phyloP scores from a whole-genome alignment of 1,140 invertebrate species.

The Planococcus citri region DNA sequence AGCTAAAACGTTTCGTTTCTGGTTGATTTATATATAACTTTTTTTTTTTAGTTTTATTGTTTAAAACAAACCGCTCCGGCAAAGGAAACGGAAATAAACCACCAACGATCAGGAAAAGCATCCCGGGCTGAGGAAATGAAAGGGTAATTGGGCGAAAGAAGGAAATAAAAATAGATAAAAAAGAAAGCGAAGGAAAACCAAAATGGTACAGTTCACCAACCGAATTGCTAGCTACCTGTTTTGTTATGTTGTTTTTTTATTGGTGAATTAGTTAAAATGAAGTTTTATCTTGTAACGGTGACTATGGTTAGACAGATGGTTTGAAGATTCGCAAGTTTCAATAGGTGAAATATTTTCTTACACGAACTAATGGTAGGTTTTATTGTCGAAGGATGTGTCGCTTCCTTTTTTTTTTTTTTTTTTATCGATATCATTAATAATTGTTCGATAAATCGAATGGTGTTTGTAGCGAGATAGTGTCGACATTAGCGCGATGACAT shows the following conservation, averaged over 20 bases:
- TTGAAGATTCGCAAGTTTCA: too few relatives aligned
- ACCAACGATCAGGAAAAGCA: conserved; percentile 8
- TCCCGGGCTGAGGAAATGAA: not conserved
- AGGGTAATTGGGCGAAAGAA: conserved; percentile 17
- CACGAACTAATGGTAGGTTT: too few relatives aligned
- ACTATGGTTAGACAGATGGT: too few relatives aligned
- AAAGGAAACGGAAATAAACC: conserved; percentile 17
- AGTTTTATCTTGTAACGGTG: too few relatives aligned
- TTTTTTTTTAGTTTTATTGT: conserved; percentile 14
- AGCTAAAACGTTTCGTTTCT: conserved; percentile 4
- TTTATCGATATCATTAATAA: too few relatives aligned
- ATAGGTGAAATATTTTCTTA: too few relatives aligned
- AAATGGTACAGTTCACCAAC: not conserved
- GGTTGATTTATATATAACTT: conserved; percentile 13
- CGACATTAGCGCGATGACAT: too few relatives aligned
- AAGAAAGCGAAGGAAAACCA: not conserved
- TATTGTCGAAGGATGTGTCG: too few relatives aligned
- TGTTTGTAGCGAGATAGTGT: too few relatives aligned
- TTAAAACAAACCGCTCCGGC: not conserved
- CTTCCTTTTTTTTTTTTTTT: too few relatives aligned
- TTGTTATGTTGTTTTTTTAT: not conserved
- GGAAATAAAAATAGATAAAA: conserved; percentile 1
- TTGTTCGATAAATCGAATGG: too few relatives aligned
- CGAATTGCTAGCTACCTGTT: not conserved
- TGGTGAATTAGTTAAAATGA: too few relatives aligned